Percentiles rank a stretch among this genome's conserved stretches.
Conservation (phyloP, 1,140 invertebrate species). For the Dendroctonus ponderosae region DNA sequence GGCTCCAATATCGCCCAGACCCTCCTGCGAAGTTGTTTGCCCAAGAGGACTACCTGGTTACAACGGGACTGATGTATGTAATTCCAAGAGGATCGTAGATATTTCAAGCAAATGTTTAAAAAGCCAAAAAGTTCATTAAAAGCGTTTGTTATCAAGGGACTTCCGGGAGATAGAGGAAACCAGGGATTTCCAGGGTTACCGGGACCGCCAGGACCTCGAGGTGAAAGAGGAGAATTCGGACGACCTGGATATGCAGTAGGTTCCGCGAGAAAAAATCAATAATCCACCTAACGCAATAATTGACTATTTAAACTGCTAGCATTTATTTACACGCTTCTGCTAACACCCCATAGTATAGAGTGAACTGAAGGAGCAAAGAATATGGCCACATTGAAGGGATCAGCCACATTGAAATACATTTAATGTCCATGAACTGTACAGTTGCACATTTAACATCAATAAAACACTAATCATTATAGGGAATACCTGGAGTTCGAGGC, state of each 20-base stretch:
- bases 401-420: too few relatives aligned
- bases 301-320: too few relatives aligned
- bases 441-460: too few relatives aligned
- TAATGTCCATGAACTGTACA: too few relatives aligned
- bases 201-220: constrained; percentile 33
- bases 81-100: background rate
- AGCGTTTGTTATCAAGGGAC: constrained; percentile 34
- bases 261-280: constrained; percentile 4
- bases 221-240: constrained; percentile 42
- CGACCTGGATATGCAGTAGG: constrained; percentile 41
- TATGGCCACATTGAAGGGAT: too few relatives aligned
- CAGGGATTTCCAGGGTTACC: constrained; percentile 55
- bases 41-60: constrained; percentile 61
- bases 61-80: constrained; percentile 58
- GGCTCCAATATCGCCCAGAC: constrained; percentile 6
- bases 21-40: constrained; percentile 51
- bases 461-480: too few relatives aligned
- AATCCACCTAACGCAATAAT: too few relatives aligned
- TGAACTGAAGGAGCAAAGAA: too few relatives aligned
- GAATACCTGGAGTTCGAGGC: too few relatives aligned
- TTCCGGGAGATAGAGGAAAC: constrained; percentile 57
- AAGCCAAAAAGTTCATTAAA: background rate
- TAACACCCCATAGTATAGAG: too few relatives aligned
- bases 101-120: background rate
- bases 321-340: too few relatives aligned